Evolutionary conservation across 2,113 vertebrate genomes (phyloP).

Genomic region (Melanerpes aurifrons): DNA sequence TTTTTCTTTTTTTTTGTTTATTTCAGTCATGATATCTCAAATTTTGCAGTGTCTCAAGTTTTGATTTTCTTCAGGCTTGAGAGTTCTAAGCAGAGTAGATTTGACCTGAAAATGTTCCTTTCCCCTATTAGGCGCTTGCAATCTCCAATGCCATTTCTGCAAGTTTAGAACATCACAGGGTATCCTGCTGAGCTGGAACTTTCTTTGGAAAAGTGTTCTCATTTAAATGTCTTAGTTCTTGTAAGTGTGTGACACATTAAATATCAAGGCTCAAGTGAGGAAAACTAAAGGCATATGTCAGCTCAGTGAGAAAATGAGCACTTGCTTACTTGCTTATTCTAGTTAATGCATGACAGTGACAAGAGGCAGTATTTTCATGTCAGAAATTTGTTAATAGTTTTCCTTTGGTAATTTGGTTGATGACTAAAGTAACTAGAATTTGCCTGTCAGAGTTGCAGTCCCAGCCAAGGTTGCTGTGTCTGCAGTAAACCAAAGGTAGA

Average conservation of each 20-base stretch:
- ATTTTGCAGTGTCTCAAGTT: background rate
- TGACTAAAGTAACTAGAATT: constrained; percentile 35
- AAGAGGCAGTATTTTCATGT: constrained; percentile 13
- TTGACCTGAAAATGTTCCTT: background rate
- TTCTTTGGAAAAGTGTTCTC: background rate
- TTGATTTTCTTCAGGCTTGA: background rate
- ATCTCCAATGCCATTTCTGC: background rate
- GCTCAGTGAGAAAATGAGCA: constrained; percentile 15
- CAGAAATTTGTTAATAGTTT: constrained; percentile 37
- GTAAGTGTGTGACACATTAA: background rate
- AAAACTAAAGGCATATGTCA: background rate
- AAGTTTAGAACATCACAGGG: background rate
- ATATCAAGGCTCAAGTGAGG: background rate
- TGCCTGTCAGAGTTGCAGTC: constrained; percentile 17
- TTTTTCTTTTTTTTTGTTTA: background rate
- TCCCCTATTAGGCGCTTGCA: background rate
- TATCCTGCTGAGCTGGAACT: background rate
- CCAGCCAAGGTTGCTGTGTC: background rate
- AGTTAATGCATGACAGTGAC: constrained; percentile 10
- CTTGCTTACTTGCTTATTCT: constrained; percentile 23
- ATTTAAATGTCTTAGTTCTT: background rate
- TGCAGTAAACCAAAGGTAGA: background rate
- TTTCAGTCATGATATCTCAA: no score
- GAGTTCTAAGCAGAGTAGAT: background rate
- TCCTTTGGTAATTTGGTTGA: constrained; percentile 30